Base-by-base conservation (phyloP, 2,113 vertebrate species). In the Trinectes maculatus region DNA sequence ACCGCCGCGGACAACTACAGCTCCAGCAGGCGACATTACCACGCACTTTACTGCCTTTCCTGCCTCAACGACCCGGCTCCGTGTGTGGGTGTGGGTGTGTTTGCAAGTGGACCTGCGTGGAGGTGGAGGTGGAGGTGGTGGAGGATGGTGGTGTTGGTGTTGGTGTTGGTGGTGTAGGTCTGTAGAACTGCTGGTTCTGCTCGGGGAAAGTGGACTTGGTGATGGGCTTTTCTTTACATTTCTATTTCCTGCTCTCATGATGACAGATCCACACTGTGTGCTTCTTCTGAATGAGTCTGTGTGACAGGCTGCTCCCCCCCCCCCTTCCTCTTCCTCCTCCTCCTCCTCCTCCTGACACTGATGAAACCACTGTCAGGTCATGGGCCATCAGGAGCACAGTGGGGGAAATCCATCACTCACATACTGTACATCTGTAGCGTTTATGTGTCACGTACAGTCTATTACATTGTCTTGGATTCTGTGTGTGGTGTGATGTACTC, bases 1-100 rank as follows among this genome's bases (percentile, higher is more conserved):
- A 54, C 69, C 70, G 74, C 79, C 67, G 59, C 51, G 73, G 64
- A 54, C 74, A 87, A 87, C 74, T 80, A 74, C 68, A 75, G 76
- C 75, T 81, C 75, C 77, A 71, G 43, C 43, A 74, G 73, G 73
- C n/a, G n/a, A n/a, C n/a, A n/a, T n/a, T n/a, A n/a, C n/a, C 76
- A 40, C n/a, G 18, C 39, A 40, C 39, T 18, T 40, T 7, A 40
- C n/a, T 40, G 39, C 39, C n/a, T n/a, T n/a, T n/a, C n/a, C n/a
- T n/a, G n/a, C n/a, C n/a, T n/a, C n/a, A n/a, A n/a, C n/a, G n/a
- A n/a, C n/a, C n/a, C n/a, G n/a, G n/a, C n/a, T n/a, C n/a, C n/a
- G n/a, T n/a, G n/a, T n/a, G 29, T 8, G 29, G 29, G 29, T 4
- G 29, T 31, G 4, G 8, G 29, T 8, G 29, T 31, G 29, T 31